Percentiles rank a stretch among this genome's conserved stretches.
Evolutionary conservation across 2,888 invertebrate genomes (phyloP).

Genomic region (Mesorhabditis sp.): DNA sequence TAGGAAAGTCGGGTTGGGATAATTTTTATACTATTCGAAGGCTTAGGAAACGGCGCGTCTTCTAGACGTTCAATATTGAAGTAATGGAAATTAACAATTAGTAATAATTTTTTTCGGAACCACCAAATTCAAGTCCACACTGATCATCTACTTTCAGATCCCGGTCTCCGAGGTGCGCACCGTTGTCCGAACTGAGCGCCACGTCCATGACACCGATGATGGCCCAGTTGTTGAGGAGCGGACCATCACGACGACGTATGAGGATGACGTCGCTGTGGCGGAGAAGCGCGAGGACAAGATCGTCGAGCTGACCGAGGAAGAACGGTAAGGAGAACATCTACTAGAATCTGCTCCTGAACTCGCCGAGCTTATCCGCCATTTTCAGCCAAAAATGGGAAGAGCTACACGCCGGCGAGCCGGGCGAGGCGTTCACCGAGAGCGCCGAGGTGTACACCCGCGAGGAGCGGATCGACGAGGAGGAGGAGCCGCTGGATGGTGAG

Average conservation of each 20-base stretch:
- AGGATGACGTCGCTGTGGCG: slow-evolving; percentile 46
- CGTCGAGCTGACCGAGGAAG: slow-evolving; percentile 48
- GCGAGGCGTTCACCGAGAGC: slow-evolving; percentile 11
- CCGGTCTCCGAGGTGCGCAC: slow-evolving; percentile 43
- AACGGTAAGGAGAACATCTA: slow-evolving; percentile 18
- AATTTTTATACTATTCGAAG: too few relatives aligned
- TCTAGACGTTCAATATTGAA: too few relatives aligned
- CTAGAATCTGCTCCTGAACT: slow-evolving; percentile 9
- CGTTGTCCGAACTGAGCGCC: slow-evolving; percentile 46
- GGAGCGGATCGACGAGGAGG: slow-evolving; percentile 6
- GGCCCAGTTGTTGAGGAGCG: slow-evolving; percentile 55
- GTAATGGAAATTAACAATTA: not conserved
- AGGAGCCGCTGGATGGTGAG: slow-evolving; percentile 3
- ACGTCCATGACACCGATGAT: slow-evolving; percentile 49
- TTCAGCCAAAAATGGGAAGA: not conserved
- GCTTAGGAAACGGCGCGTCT: too few relatives aligned
- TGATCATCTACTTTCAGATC: slow-evolving; percentile 8
- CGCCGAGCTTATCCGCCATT: not conserved
- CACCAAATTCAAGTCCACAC: too few relatives aligned
- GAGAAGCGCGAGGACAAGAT: slow-evolving; percentile 41
- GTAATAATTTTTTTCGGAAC: too few relatives aligned
- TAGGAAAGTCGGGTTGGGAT: too few relatives aligned
- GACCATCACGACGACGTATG: slow-evolving; percentile 48
- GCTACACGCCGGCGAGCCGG: slow-evolving; percentile 17
- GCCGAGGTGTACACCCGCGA: not conserved